Percentiles rank a stretch among this genome's conserved stretches.
phyloP scores from a whole-genome alignment of 2,888 invertebrate genomes.

The Dichetophora obliterata region DNA sequence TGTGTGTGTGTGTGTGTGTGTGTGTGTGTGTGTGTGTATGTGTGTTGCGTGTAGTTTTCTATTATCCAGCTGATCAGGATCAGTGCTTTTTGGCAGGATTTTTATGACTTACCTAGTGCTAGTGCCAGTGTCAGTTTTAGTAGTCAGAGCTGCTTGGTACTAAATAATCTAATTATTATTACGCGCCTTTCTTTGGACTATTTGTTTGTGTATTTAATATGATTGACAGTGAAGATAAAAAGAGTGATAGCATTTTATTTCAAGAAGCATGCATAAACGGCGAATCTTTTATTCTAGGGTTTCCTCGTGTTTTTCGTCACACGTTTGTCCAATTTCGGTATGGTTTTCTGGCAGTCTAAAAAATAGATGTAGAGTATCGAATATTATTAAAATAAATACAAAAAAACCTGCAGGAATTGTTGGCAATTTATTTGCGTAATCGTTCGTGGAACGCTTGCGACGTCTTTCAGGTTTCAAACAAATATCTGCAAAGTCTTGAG shows the following conservation, averaged over 20 bases:
- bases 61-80: conserved; percentile 58
- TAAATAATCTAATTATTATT: conserved; percentile 69
- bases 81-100: conserved; percentile 40
- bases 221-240: conserved; percentile 48
- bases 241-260: not conserved
- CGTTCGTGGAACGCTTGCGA: not conserved
- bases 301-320: not conserved
- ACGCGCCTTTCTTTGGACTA: conserved; percentile 66
- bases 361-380: not conserved
- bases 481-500: not conserved
- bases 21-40: conserved; percentile 53
- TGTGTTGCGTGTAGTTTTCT: conserved; percentile 64
- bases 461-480: not conserved
- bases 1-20: conserved; percentile 51
- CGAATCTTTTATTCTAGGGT: not conserved
- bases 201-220: conserved; percentile 56
- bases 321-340: not conserved
- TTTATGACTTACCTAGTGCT: conserved; percentile 35
- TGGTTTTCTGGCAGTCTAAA: not conserved
- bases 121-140: not conserved
- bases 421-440: not conserved
- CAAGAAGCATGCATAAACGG: not conserved
- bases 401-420: not conserved
- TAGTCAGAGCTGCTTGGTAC: conserved; percentile 24
- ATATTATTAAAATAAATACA: too few species aligned